Evolutionary conservation across 2,113 vertebrate species (phyloP).

Genomic region (Colius striatus): DNA sequence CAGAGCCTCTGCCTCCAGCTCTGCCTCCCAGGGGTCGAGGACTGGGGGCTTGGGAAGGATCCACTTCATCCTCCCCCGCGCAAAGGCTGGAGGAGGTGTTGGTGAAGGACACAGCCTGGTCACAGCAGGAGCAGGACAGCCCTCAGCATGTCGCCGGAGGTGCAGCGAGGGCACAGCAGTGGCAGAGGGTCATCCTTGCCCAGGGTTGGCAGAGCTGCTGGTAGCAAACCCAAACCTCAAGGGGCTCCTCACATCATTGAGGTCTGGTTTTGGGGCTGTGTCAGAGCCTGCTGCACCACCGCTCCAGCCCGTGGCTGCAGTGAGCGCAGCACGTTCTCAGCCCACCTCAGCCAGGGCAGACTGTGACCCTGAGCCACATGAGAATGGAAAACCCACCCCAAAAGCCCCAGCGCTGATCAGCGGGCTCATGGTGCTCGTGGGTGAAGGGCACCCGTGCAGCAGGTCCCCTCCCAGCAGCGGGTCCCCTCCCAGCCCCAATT

Average conservation of each 20-base stretch:
- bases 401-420: rapidly evolving
- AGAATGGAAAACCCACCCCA: not conserved
- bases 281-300: not conserved
- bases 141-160: not conserved
- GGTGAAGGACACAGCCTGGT: not conserved
- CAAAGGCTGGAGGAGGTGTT: not conserved
- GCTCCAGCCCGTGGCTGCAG: not conserved
- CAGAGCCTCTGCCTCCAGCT: not conserved
- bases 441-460: rapidly evolving
- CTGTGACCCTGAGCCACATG: not conserved
- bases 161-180: not conserved
- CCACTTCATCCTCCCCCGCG: not conserved
- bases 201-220: not conserved
- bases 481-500: not conserved
- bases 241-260: not conserved
- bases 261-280: not conserved
- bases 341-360: not conserved
- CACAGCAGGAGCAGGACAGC: rapidly evolving
- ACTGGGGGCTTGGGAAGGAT: not conserved
- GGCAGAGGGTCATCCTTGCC: not conserved
- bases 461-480: not conserved
- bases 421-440: rapidly evolving
- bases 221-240: not conserved
- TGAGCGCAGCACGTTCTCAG: not conserved
- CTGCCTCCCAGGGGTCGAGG: rapidly evolving